Conservation (phyloP, 1,140 invertebrate genomes). For the Phthorimaea operculella region DNA sequence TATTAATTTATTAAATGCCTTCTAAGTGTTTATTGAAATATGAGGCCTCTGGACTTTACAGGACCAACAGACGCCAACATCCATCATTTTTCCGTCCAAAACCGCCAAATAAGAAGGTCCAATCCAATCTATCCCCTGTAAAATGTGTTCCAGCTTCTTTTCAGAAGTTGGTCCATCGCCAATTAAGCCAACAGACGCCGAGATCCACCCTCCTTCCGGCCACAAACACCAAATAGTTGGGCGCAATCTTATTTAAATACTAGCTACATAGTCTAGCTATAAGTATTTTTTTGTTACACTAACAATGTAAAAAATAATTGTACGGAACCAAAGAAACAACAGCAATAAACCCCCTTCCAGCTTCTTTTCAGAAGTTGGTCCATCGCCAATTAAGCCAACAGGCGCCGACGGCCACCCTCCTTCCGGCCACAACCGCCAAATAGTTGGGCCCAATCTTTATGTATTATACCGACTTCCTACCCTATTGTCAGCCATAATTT, state of each 20-base stretch:
- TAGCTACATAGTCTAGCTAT: no score
- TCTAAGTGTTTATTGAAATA: no score
- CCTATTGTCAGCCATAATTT: background rate
- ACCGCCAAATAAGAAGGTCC: no score
- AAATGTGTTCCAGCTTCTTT: slow-evolving; percentile 16
- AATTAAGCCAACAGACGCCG: slow-evolving; percentile 50
- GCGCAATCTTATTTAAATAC: slow-evolving; percentile 34
- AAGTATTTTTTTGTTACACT: no score
- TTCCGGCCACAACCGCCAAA: slow-evolving; percentile 42
- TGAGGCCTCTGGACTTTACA: no score
- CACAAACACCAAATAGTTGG: slow-evolving; percentile 35
- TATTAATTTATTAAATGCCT: no score
- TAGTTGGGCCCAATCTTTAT: slow-evolving; percentile 31
- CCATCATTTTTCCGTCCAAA: no score
- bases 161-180: slow-evolving; percentile 49
- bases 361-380: slow-evolving; percentile 52
- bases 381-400: slow-evolving; percentile 50
- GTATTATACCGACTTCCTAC: background rate
- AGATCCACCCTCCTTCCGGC: slow-evolving; percentile 40
- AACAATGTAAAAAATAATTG: no score
- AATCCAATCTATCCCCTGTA: no score
- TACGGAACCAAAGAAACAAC: no score
- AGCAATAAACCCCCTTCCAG: slow-evolving; percentile 15
- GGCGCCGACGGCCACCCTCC: slow-evolving; percentile 39
- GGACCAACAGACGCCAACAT: no score